Percentiles rank a stretch among this genome's conserved stretches.
Evolutionary conservation across 2,888 invertebrate genomes (phyloP).

Genomic region (Epirrhoe alternata): DNA sequence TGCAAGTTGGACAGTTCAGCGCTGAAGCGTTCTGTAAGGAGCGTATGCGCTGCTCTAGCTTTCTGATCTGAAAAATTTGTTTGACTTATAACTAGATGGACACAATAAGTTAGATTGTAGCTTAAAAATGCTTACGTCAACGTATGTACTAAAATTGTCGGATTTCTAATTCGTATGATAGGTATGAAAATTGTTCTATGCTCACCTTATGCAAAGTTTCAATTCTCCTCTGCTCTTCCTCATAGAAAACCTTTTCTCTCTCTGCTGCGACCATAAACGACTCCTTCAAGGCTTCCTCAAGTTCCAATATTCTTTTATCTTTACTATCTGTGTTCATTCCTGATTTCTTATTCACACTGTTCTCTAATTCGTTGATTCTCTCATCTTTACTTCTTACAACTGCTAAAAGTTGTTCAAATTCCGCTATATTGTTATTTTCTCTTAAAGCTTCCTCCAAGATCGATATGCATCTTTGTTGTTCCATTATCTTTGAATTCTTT

Average conservation of each 20-base stretch:
- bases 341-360: slow-evolving; percentile 84
- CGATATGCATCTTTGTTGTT: slow-evolving; percentile 82
- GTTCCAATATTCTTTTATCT: slow-evolving; percentile 87
- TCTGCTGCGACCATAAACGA: slow-evolving; percentile 90
- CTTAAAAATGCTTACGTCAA: slow-evolving; percentile 10
- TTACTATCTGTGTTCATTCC: slow-evolving; percentile 69
- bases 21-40: slow-evolving; percentile 89
- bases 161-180: too few species aligned
- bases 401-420: slow-evolving; percentile 84
- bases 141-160: too few species aligned
- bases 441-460: slow-evolving; percentile 83
- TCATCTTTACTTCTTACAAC: slow-evolving; percentile 86
- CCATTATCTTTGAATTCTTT: slow-evolving; percentile 83
- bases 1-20: slow-evolving; percentile 88
- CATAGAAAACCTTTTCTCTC: slow-evolving; percentile 87
- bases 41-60: slow-evolving; percentile 88
- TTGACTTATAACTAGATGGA: neutral
- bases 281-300: slow-evolving; percentile 93
- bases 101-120: neutral
- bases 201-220: slow-evolving; percentile 88
- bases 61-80: slow-evolving; percentile 85
- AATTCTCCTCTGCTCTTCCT: slow-evolving; percentile 87
- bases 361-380: slow-evolving; percentile 91
- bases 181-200: too few species aligned
- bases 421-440: slow-evolving; percentile 84